phyloP scores from a whole-genome alignment of 1,140 invertebrate genomes.

The Hestina assimilis region DNA sequence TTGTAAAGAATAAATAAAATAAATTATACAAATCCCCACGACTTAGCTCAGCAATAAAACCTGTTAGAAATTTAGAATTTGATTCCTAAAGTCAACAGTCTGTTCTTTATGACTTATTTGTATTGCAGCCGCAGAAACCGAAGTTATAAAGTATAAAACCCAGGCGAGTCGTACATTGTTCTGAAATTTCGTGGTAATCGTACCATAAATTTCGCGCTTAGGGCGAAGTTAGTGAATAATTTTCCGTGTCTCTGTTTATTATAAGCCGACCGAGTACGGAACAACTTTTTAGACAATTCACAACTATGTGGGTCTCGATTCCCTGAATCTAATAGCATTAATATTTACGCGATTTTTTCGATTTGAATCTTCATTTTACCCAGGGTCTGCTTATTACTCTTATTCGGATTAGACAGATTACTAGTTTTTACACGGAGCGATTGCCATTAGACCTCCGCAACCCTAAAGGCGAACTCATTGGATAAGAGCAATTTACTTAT shows the following conservation, averaged over 20 bases:
- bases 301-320: slow-evolving; percentile 44
- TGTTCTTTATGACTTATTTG: slow-evolving; percentile 41
- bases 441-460: too few species aligned
- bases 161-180: slow-evolving; percentile 66
- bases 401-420: too few species aligned
- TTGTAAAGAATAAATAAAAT: too few species aligned
- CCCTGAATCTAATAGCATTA: slow-evolving; percentile 35
- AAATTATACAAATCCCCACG: not conserved
- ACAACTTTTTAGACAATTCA: slow-evolving; percentile 56
- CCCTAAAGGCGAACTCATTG: too few species aligned
- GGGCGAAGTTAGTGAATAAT: slow-evolving; percentile 69
- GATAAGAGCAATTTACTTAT: too few species aligned
- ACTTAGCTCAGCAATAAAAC: not conserved
- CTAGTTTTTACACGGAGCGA: too few species aligned
- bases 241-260: slow-evolving; percentile 69
- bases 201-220: slow-evolving; percentile 69
- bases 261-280: slow-evolving; percentile 56
- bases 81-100: slow-evolving; percentile 28
- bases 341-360: not conserved
- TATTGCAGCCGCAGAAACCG: slow-evolving; percentile 43
- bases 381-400: too few species aligned
- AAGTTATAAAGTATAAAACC: slow-evolving; percentile 66
- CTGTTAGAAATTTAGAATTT: slow-evolving; percentile 16
- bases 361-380: too few species aligned
- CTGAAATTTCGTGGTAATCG: slow-evolving; percentile 66